Percentiles rank a stretch among this genome's conserved stretches.
These are phyloP conservation scores for Lycodopsis pacificus DNA, from an alignment of 2,797 vertebrate species.

Conservation along the genomic window DNA sequence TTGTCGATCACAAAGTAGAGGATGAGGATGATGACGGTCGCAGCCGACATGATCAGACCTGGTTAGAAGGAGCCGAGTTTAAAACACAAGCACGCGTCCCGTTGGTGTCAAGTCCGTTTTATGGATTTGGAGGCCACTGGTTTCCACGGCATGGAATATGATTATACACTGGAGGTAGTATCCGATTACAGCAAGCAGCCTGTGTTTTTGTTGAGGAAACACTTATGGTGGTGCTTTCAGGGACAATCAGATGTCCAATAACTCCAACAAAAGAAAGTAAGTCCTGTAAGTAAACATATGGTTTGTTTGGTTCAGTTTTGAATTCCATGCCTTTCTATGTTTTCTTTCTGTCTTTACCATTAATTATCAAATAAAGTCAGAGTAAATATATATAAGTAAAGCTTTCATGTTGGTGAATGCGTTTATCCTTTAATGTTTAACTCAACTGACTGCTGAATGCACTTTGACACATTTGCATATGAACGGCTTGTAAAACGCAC, in stretches of 20 bases:
- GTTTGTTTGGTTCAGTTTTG: neutral
- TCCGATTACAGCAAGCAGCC: neutral
- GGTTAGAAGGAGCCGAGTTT: conserved; percentile 3
- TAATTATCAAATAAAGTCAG: neutral
- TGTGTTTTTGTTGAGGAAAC: neutral
- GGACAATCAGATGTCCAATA: neutral
- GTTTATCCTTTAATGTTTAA: neutral
- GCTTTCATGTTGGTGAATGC: neutral
- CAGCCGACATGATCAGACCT: conserved; percentile 96
- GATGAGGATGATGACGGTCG: conserved; percentile 96
- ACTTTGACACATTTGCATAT: neutral
- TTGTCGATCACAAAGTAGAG: conserved; percentile 95
- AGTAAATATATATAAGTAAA: neutral
- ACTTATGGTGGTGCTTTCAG: neutral
- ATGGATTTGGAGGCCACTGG: neutral
- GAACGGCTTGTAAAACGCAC: neutral
- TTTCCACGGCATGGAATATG: neutral
- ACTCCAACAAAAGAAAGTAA: neutral
- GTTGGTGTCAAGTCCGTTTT: neutral
- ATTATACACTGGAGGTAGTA: neutral
- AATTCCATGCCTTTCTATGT: neutral
- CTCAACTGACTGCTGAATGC: neutral
- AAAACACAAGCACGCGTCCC: neutral
- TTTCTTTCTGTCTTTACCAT: neutral
- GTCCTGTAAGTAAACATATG: neutral